These are phyloP conservation scores for Pantherophis guttatus DNA, from an alignment of 2,113 vertebrate species.

Conservation along the genomic window DNA sequence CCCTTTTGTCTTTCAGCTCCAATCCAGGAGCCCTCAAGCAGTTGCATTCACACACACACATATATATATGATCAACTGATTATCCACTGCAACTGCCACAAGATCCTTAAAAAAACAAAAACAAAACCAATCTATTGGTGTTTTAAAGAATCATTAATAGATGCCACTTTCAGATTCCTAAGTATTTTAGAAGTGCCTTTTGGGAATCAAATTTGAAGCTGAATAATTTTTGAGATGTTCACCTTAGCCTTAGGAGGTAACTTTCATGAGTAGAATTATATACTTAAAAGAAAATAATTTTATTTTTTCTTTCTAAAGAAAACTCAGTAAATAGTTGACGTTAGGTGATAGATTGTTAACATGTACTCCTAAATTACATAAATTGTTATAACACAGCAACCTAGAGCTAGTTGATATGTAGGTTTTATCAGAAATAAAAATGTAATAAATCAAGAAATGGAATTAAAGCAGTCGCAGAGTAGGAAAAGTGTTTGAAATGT, in stretches of 20 bases:
- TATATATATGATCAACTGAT: background rate
- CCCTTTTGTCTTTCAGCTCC: too few relatives aligned
- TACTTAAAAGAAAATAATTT: constrained; percentile 24
- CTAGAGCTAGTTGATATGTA: background rate
- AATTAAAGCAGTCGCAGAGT: background rate
- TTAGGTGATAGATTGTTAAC: background rate
- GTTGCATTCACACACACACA: too few relatives aligned
- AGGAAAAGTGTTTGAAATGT: background rate
- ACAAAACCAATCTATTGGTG: background rate
- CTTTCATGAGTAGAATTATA: background rate
- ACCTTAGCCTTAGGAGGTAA: background rate
- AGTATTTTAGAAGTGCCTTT: background rate
- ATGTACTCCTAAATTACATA: background rate
- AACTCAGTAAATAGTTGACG: background rate
- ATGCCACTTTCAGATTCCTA: background rate
- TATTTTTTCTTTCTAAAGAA: background rate
- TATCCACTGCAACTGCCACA: background rate
- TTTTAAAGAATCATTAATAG: background rate
- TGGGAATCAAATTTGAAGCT: background rate
- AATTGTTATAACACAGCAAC: background rate
- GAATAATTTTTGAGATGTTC: background rate
- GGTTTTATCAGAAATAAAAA: background rate
- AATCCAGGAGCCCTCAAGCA: too few relatives aligned
- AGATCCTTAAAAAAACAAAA: background rate
- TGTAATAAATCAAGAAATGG: background rate